Evolutionary conservation across 2,888 invertebrate genomes (phyloP), one percentile per base, ranked within the genome.

Genomic region (Acanthosepion lycidas): DNA sequence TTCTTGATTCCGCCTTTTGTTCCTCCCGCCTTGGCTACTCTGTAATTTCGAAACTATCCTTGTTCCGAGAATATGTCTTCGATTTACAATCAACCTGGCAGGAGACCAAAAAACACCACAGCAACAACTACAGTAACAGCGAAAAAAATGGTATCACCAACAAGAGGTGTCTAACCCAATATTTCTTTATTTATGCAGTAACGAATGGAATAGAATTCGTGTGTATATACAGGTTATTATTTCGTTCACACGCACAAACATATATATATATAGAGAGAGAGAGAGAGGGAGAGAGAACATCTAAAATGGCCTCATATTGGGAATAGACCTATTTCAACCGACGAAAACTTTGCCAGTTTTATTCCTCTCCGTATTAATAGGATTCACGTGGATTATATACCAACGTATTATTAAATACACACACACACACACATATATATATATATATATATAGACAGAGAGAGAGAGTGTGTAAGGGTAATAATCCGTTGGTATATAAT

Each of bases 51-150:
- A 78, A 78, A 78, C n/a, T n/a, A 78, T 78, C n/a, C 12, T 78
- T n/a, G 12, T 78, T 78, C 78, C 33, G n/a, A 33, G 78, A 78
- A 78, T 78, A 33, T 33, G 78, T 78, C 78, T 78, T 78, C 78
- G n/a, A 78, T 78, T 78, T 78, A 78, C 78, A 78, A 78, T 78
- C n/a, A 78, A 78, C 15, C 78, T 78, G 78, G 78, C 78, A 78
- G 33, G 15, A 0, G n/a, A 33, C 78, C 78, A 78, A 78, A 8
- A 33, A 78, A 15, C 78, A 33, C 15, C n/a, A 78, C n/a, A 78
- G n/a, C 15, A 33, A 33, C 78, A 78, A 78, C 78, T 15, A 78
- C n/a, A 59, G 23, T 59, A 59, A 59, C 59, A 59, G 59, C 33
- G n/a, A 78, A 78, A 78, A 78, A 78, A 59, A 23, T 23, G 20